Conservation (phyloP, 2,113 vertebrate species). For the Varanus komodoensis region DNA sequence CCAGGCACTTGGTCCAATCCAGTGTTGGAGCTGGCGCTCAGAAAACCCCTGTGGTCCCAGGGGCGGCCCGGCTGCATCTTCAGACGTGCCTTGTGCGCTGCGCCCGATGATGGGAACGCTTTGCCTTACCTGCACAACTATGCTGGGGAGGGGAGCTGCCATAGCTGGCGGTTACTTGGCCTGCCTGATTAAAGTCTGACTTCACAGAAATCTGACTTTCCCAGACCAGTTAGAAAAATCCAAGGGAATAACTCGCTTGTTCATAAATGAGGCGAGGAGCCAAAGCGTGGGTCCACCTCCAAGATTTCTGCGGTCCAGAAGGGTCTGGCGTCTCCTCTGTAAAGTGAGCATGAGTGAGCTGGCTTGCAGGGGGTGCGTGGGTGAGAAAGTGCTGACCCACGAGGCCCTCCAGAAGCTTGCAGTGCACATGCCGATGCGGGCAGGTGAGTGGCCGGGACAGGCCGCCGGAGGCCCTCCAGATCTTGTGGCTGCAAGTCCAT, state of each 20-base stretch:
- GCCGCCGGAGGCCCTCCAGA: too few relatives aligned
- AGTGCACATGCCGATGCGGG: neutral
- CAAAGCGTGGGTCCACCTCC: neutral
- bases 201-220: neutral
- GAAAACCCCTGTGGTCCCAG: too few relatives aligned
- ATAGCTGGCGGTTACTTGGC: neutral
- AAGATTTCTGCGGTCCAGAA: neutral
- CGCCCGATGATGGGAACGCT: neutral
- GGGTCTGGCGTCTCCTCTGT: neutral
- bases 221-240: neutral
- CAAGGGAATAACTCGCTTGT: neutral
- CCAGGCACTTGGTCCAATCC: too few relatives aligned
- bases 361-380: neutral
- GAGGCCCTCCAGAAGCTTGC: neutral
- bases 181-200: neutral
- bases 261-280: neutral
- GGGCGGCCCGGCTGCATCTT: too few relatives aligned
- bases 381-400: neutral
- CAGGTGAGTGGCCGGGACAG: neutral
- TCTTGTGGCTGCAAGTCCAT: too few relatives aligned
- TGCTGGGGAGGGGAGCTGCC: neutral
- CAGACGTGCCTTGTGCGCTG: neutral
- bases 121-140: neutral
- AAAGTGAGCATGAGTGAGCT: neutral
- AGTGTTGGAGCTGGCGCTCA: too few relatives aligned